Conservation (phyloP, 2,113 vertebrate species). For the Semnornis frantzii region DNA sequence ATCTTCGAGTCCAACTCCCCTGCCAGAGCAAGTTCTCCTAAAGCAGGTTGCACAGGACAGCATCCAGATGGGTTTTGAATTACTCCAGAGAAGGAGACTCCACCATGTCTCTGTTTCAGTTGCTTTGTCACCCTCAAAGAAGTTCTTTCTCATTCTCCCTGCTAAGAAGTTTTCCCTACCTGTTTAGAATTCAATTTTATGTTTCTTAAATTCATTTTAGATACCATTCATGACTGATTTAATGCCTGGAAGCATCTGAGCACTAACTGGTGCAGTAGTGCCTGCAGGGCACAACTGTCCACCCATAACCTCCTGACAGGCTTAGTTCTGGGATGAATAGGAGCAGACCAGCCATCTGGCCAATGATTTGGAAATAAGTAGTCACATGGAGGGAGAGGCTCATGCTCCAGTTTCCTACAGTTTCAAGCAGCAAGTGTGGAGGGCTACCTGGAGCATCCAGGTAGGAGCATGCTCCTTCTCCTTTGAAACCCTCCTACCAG, state of each 20-base stretch:
- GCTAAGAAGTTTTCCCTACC: neutral
- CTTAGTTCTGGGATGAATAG: neutral
- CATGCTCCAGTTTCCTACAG: neutral
- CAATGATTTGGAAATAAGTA: neutral
- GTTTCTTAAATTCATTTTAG: neutral
- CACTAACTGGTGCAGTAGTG: neutral
- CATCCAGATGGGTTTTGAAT: no score
- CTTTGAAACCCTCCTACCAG: neutral
- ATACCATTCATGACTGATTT: neutral
- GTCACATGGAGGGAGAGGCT: neutral
- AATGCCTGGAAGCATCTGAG: neutral
- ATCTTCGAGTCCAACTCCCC: no score
- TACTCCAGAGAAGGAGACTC: no score
- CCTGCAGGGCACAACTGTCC: neutral
- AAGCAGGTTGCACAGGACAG: no score
- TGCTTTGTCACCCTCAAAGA: no score
- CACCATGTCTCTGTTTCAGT: no score
- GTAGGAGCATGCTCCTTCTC: neutral
- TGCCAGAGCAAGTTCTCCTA: no score
- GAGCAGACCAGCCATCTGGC: neutral
- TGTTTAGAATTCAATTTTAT: neutral
- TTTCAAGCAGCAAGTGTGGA: rapidly evolving
- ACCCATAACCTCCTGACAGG: neutral
- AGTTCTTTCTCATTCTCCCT: neutral
- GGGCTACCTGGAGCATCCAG: neutral